Evolutionary conservation across 2,888 invertebrate species (phyloP).

Genomic region (Spisula subtruncata): DNA sequence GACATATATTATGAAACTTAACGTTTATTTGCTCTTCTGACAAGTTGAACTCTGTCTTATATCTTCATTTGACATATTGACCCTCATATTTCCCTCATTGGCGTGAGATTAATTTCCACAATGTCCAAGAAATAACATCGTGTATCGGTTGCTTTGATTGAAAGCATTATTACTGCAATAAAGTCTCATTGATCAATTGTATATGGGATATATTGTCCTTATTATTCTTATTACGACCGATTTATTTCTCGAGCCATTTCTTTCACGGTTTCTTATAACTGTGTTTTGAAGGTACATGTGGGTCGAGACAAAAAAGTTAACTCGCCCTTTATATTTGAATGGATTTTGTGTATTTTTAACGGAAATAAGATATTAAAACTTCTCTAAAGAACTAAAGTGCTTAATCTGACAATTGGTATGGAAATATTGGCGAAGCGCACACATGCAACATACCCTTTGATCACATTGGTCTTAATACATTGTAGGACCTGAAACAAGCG

Average conservation of each 20-base stretch:
- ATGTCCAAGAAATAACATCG: neutral
- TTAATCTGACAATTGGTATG: too few species aligned
- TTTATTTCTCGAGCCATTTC: conserved; percentile 1
- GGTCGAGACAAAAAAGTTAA: too few species aligned
- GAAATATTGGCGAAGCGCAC: too few species aligned
- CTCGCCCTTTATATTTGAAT: too few species aligned
- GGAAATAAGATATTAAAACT: too few species aligned
- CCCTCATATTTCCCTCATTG: neutral
- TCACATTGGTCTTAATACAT: too few species aligned
- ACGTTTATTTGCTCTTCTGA: neutral
- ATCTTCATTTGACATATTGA: neutral
- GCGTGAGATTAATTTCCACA: conserved; percentile 1
- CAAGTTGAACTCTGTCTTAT: conserved; percentile 4
- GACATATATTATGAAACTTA: neutral
- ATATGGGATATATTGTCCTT: neutral
- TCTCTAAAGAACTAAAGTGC: too few species aligned
- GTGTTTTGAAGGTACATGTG: too few species aligned
- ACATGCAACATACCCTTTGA: too few species aligned
- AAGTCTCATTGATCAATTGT: neutral
- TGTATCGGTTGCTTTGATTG: conserved; percentile 17
- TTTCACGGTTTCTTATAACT: too few species aligned
- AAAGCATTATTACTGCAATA: conserved; percentile 17
- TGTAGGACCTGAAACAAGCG: too few species aligned
- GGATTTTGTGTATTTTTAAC: too few species aligned
- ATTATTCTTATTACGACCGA: neutral